Base-by-base conservation (phyloP, 2,888 invertebrate genomes). In the Abrostola tripartita region DNA sequence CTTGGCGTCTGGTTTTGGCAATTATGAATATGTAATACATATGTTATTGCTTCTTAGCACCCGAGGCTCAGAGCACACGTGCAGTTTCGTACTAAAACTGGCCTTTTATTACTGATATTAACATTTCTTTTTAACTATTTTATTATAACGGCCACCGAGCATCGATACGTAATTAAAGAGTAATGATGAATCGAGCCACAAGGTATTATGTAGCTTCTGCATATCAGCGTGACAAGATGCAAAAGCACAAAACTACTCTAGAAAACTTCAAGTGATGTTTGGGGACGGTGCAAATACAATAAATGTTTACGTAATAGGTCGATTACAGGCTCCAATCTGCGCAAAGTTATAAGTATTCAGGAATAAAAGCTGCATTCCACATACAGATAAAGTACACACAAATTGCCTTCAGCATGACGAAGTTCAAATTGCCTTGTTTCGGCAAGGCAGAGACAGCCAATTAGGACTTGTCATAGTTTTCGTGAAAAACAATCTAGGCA, bases 1-100 rank as follows among this genome's bases (percentile, higher is more conserved):
- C 76, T 86, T 89, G 73, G 70, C 71, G 86, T 87, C 88, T 88
- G 89, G 87, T 89, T 92, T 92, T 88, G 87, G 87, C 86, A 85
- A 88, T 88, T 90, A 84, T 77, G 75, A 81, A 78, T 80, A 80
- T 69, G 59, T 73, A 68, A 72, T 77, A 66, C 66, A 65, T 55
- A 70, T 71, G 75, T 61, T 71, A 73, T 66, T 61, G 64, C 58
- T 63, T 68, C 62, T 76, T 78, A 68, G 52, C 57, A 62, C 74
- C 70, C 67, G 63, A 76, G 69, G 78, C 71, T 59, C 24, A 7
- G 41, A 50, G 61, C 61, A 61, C 66, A 78, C 71, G 69, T 61
- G 51, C 42, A 38, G 11, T 58, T 49, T 53, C 37, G 41, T 49
- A 10, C 61, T 68, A 54, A 58, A 62, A 62, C 50, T 73, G 41